Conservation (phyloP, 2,113 vertebrate species). For the Barbus barbus region DNA sequence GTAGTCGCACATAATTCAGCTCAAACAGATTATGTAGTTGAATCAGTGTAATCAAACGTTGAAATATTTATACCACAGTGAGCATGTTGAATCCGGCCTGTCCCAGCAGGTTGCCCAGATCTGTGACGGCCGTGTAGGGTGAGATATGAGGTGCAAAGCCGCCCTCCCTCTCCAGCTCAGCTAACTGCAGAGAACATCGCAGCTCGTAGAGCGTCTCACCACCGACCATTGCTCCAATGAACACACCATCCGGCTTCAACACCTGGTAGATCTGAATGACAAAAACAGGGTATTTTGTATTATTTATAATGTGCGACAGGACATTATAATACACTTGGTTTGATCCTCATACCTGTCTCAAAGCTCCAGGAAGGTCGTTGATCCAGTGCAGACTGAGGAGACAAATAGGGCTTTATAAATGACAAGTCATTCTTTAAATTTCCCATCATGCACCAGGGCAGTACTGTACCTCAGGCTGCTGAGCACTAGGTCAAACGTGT, state of each 20-base stretch:
- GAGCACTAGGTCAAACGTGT: conserved; percentile 90
- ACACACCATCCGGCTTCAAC: conserved; percentile 90
- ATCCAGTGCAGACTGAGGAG: conserved; percentile 91
- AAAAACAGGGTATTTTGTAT: not conserved
- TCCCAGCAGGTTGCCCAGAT: conserved; percentile 88
- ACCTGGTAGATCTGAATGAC: conserved; percentile 83
- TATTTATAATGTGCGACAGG: not conserved
- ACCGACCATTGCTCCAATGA: conserved; percentile 92
- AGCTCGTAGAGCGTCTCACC: conserved; percentile 92
- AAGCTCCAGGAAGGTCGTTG: conserved; percentile 91
- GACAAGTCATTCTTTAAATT: not conserved
- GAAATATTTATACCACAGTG: conserved; percentile 79
- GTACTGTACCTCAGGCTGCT: conserved; percentile 88
- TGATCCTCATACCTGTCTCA: conserved; percentile 82
- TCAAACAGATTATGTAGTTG: not conserved
- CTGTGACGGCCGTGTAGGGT: conserved; percentile 86
- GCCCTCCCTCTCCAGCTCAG: conserved; percentile 90
- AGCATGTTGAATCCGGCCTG: conserved; percentile 91
- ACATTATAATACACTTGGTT: not conserved
- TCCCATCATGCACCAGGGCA: not conserved
- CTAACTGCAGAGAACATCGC: conserved; percentile 92
- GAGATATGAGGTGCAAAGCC: conserved; percentile 91
- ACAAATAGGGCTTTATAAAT: conserved; percentile 54
- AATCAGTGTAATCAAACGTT: not conserved
- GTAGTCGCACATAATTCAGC: not conserved